Conservation (phyloP, 2,888 invertebrate species). For the Ypsolopha scabrella region DNA sequence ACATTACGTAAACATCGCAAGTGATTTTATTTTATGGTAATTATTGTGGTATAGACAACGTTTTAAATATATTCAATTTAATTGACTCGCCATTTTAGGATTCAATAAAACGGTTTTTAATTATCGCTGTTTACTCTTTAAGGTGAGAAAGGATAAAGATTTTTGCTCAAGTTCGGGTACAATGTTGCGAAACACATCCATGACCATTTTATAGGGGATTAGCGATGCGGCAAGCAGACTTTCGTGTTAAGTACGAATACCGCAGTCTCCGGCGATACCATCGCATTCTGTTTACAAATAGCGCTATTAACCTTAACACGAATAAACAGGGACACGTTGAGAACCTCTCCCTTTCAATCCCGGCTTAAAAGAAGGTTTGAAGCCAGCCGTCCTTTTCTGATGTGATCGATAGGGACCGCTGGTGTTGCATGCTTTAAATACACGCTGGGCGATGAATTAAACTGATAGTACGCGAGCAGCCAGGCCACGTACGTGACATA, state of each 20-base stretch:
- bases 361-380: background rate
- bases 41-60: background rate
- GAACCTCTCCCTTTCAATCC: constrained; percentile 1
- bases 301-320: constrained; percentile 60
- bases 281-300: constrained; percentile 53
- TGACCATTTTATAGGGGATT: background rate
- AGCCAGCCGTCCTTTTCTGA: constrained; percentile 1
- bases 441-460: constrained; percentile 40
- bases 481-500: constrained; percentile 35
- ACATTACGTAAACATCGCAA: background rate
- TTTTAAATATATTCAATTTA: too few relatives aligned
- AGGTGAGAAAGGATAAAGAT: too few relatives aligned
- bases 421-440: constrained; percentile 32
- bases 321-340: constrained; percentile 31
- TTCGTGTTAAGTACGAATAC: constrained; percentile 13
- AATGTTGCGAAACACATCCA: background rate
- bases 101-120: too few relatives aligned
- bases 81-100: too few relatives aligned
- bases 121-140: too few relatives aligned
- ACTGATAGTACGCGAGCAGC: constrained; percentile 30
- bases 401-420: constrained; percentile 4
- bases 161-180: too few relatives aligned
- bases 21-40: background rate
- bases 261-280: constrained; percentile 43
- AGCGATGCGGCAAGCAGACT: background rate